A percentile compares a stretch with the other conserved stretches of the same genome.
Evolutionary conservation across 1,140 invertebrate genomes (phyloP).

Genomic region (Bombus confusus): DNA sequence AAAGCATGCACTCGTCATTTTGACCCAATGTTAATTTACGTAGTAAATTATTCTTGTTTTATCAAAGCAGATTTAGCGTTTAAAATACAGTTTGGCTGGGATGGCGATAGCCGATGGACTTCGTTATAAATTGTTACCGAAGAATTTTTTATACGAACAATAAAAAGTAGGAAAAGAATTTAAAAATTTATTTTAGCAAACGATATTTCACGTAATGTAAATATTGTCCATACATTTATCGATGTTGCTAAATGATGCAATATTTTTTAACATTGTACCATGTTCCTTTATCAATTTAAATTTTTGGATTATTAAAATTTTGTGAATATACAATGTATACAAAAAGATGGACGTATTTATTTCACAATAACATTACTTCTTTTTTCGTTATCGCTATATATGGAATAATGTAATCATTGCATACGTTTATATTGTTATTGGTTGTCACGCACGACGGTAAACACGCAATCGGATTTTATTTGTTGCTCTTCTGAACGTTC

Average conservation of each 20-base stretch:
- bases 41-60: conserved; percentile 18
- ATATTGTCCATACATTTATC: conserved; percentile 25
- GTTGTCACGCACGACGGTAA: conserved; percentile 31
- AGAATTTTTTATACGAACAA: neutral
- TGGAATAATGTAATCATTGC: neutral
- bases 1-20: neutral
- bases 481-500: conserved; percentile 14
- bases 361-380: neutral
- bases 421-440: conserved; percentile 11
- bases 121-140: neutral
- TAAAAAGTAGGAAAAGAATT: neutral
- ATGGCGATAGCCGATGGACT: neutral
- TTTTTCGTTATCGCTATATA: too few relatives aligned
- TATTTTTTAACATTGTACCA: neutral
- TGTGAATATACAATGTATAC: neutral
- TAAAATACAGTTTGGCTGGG: conserved; percentile 16
- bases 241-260: conserved; percentile 32
- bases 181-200: neutral
- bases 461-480: conserved; percentile 43
- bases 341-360: neutral
- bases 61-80: conserved; percentile 44
- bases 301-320: neutral
- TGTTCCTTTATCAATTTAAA: neutral
- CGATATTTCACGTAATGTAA: neutral
- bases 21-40: conserved; percentile 47